A percentile compares a stretch with the other conserved stretches of the same genome.
phyloP scores from a whole-genome alignment of 2,797 vertebrate genomes.

The Stomatorhinus walkeri region DNA sequence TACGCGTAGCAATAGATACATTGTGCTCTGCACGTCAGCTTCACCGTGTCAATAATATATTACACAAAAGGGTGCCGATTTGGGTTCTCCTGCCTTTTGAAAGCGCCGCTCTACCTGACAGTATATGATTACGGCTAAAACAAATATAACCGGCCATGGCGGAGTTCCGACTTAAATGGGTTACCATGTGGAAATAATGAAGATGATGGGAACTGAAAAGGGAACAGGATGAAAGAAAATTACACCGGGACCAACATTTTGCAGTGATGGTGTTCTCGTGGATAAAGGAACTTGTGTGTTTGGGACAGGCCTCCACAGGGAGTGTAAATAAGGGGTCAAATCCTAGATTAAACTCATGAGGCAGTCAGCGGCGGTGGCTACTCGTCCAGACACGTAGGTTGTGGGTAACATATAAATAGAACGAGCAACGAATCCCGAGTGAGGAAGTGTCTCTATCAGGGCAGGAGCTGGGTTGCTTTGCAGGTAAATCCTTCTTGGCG shows the following conservation, averaged over 20 bases:
- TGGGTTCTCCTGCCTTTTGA: neutral
- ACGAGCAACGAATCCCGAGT: neutral
- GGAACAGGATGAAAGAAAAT: conserved; percentile 39
- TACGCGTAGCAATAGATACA: neutral
- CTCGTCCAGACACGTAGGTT: neutral
- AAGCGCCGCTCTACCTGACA: neutral
- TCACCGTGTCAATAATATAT: neutral
- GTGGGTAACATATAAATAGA: conserved; percentile 11
- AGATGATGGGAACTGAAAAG: conserved; percentile 23
- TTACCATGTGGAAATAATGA: conserved; percentile 37
- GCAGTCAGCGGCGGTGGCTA: neutral
- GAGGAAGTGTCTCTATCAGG: neutral
- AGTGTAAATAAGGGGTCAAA: neutral
- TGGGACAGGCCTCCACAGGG: neutral
- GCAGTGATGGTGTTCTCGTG: neutral
- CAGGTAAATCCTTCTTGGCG: neutral
- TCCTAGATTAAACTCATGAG: neutral
- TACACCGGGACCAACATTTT: conserved; percentile 27
- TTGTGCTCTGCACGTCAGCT: neutral
- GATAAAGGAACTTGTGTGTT: conserved; percentile 15
- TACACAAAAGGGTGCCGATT: neutral
- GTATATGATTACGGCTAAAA: neutral
- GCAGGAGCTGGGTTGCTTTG: neutral
- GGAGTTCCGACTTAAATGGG: conserved; percentile 14
- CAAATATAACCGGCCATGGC: neutral